Evolutionary conservation across 2,113 vertebrate species (phyloP), one percentile per base, ranked within the genome.

Genomic region (Chiloscyllium plagiosum): DNA sequence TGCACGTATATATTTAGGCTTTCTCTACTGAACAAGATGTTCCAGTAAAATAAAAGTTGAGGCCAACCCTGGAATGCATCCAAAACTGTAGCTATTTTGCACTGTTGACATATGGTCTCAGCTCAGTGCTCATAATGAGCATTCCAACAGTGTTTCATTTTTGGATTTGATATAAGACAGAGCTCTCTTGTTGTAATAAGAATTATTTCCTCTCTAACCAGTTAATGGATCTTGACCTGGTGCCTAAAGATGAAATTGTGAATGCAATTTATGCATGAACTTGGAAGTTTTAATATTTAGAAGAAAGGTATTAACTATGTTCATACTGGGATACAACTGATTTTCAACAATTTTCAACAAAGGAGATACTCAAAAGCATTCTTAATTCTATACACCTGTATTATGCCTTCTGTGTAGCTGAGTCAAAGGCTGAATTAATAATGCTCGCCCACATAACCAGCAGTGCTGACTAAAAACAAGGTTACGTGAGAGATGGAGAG

Each of bases 281-380:
- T 22, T 93, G 61, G 33, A 33, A 93, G 61, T 93, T 93, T 93
- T 66, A 93, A 42, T 92, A 68, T 93, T 37, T 93, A 19, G 89
- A 66, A 29, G 86, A 29, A 52, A 92, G 37, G 8, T 10, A 61
- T 90, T 65, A 65, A n/a, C n/a, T 90, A 61, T 65, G 65, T 92
- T 92, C 89, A 61, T 56, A 65, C 52, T 92, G 56, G 29, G 29
- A 92, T 92, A 65, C 26, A 92, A n/a, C 29, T 92, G 89, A 29
- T 92, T 92, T 65, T 65, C 42, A 92, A 12, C 89, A n/a, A 66
- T 93, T 93, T 93, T 66, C 61, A 93, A 19, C 89, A 93, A 61
- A 93, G 89, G 61, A 65, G 52, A 66, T 37, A 68, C 89, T 93
- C 61, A 56, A 90, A 86, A 66, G 89, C 20, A 68, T 66, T 37